Evolutionary conservation across 2,888 invertebrate genomes (phyloP), one percentile per base, ranked within the genome.

Genomic region (Ennomos erosarius): DNA sequence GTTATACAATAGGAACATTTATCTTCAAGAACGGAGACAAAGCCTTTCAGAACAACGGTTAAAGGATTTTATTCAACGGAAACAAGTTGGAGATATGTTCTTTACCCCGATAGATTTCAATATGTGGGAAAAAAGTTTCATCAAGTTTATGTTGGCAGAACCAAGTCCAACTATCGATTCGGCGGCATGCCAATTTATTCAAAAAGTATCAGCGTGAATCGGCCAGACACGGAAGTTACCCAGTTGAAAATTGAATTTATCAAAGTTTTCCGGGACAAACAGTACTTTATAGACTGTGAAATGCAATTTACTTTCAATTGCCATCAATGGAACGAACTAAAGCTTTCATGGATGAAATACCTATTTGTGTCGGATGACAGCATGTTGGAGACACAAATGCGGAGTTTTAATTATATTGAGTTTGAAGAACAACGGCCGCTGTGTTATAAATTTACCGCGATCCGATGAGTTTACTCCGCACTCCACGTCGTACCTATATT

Each of bases 171-270:
- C 82, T 79, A 86, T 85, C 81, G 85, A 85, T 85, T 83, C 79
- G 76, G 80, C 76, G 77, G 75, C 74, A 70, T 76, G 79, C 79
- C 85, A 89, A 89, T 88, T 88, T 88, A 90, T 88, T 88, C 88
- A 84, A 80, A 88, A 88, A 88, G 87, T 88, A 89, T 88, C 83
- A 84, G 82, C 84, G 81, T 80, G 87, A 87, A 84, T 84, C 84
- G 71, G 76, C 81, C 86, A 84, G 89, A 85, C 84, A 84, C 82
- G 79, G 80, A 87, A 88, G 83, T 87, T 88, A 82, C 81, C 80
- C 82, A 79, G 77, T 84, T 83, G 84, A 88, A 88, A 90, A 90
- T 88, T 90, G 85, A 89, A 90, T 90, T 90, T 88, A 87, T 88
- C 82, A 88, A 89, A 90, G 82, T 89, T 90, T 87, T 81, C 82